phyloP scores from a whole-genome alignment of 2,797 vertebrate genomes.

The Gymnothorax reevesii region DNA sequence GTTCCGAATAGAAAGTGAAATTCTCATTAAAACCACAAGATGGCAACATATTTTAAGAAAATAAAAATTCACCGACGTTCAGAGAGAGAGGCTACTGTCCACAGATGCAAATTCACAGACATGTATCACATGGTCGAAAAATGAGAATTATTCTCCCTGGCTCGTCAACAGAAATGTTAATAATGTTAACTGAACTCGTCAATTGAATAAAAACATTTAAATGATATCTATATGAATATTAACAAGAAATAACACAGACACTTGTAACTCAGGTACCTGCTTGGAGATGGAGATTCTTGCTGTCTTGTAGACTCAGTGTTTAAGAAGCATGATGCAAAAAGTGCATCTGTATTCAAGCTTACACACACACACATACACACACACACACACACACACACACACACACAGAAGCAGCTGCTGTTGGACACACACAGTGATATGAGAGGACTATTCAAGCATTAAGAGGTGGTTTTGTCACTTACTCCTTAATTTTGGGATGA shows the following conservation, averaged over 20 bases:
- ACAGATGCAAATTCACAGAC: too few species aligned
- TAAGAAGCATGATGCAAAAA: neutral
- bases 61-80: too few species aligned
- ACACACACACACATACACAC: neutral
- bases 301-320: neutral
- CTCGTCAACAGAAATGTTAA: too few species aligned
- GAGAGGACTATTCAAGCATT: neutral
- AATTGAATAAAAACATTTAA: too few species aligned
- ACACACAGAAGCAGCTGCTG: neutral
- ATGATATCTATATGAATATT: too few species aligned
- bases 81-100: too few species aligned
- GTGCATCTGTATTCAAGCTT: neutral
- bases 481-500: neutral
- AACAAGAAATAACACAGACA: neutral
- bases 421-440: neutral
- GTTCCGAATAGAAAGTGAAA: constrained; percentile 5
- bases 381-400: too few species aligned
- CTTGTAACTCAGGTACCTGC: too few species aligned
- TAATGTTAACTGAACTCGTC: too few species aligned
- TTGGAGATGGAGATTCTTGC: neutral
- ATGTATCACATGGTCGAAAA: too few species aligned
- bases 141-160: too few species aligned
- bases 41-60: constrained; percentile 28
- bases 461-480: neutral
- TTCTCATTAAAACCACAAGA: constrained; percentile 23